Conservation (phyloP, 1,140 invertebrate species). For the Orussus abietinus region DNA sequence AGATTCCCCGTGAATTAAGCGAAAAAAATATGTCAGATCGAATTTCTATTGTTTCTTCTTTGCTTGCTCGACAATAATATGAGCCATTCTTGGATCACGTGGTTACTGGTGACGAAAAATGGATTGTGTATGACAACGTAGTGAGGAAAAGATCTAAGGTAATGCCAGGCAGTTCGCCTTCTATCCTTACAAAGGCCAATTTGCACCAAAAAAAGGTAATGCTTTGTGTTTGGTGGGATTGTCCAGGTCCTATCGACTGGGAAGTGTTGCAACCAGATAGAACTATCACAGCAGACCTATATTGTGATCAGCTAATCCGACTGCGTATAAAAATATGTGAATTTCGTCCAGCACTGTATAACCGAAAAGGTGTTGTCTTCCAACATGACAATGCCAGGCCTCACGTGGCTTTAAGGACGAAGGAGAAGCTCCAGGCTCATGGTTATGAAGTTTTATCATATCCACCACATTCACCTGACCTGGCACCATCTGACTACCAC, state of each 20-base stretch:
- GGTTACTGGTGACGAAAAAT: conserved; percentile 22
- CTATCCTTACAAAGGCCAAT: conserved; percentile 18
- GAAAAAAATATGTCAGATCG: conserved; percentile 11
- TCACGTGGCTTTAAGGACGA: conserved; percentile 3
- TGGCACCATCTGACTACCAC: conserved; percentile 5
- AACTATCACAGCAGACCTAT: conserved; percentile 1
- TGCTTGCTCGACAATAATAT: conserved; percentile 24
- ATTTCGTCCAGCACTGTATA: conserved; percentile 1
- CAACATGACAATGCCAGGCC: conserved; percentile 5
- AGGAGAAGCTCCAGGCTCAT: neutral
- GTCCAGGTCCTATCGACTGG: neutral
- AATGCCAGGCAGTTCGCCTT: conserved; percentile 1
- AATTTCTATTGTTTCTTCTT: neutral
- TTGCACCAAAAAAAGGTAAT: conserved; percentile 18
- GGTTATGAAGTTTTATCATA: conserved; percentile 7
- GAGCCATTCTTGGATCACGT: conserved; percentile 19
- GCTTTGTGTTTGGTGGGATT: conserved; percentile 18
- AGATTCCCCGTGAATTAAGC: conserved; percentile 8
- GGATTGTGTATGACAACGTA: conserved; percentile 8
- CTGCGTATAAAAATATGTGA: conserved; percentile 1
- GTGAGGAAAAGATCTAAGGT: conserved; percentile 8
- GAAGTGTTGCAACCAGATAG: no score
- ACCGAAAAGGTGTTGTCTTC: conserved; percentile 1
- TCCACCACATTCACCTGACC: conserved; percentile 4
- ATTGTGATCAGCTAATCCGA: neutral